Percentiles rank a stretch among this genome's conserved stretches.
phyloP scores from a whole-genome alignment of 2,888 invertebrate species.

The Epiblema foenella region DNA sequence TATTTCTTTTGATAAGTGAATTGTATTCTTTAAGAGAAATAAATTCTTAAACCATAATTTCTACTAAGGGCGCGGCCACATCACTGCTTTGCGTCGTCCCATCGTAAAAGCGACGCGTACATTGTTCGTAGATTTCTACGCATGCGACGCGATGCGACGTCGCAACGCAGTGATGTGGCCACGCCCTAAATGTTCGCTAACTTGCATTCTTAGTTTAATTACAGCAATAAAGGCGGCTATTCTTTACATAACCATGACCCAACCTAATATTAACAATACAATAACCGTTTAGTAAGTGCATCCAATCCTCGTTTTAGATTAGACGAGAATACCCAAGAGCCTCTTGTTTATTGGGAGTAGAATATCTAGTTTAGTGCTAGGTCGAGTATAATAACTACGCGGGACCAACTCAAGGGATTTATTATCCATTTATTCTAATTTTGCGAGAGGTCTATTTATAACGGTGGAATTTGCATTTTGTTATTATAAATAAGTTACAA shows the following conservation, averaged over 20 bases:
- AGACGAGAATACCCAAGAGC: constrained; percentile 29
- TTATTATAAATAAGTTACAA: constrained; percentile 29
- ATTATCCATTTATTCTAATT: constrained; percentile 40
- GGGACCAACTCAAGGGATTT: constrained; percentile 30
- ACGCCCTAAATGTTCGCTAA: constrained; percentile 29
- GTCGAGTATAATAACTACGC: constrained; percentile 31
- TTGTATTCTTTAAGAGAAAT: too few species aligned
- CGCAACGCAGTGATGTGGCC: too few species aligned
- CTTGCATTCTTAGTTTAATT: constrained; percentile 13
- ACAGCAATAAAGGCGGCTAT: constrained; percentile 24
- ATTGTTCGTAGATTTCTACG: too few species aligned
- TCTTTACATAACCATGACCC: constrained; percentile 41
- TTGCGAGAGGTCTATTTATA: constrained; percentile 38
- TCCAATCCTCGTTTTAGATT: constrained; percentile 32
- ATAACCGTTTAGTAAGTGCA: constrained; percentile 36
- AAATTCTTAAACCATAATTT: too few species aligned
- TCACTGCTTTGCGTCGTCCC: too few species aligned
- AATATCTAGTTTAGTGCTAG: constrained; percentile 37
- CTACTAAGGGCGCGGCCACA: too few species aligned
- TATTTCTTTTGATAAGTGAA: too few species aligned
- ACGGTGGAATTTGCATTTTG: constrained; percentile 34
- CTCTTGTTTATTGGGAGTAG: constrained; percentile 30
- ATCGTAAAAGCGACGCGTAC: too few species aligned
- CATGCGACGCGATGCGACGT: too few species aligned
- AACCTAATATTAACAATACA: constrained; percentile 39